Evolutionary conservation across 2,113 vertebrate genomes (phyloP).

Genomic region (Neodon shergylaensis): DNA sequence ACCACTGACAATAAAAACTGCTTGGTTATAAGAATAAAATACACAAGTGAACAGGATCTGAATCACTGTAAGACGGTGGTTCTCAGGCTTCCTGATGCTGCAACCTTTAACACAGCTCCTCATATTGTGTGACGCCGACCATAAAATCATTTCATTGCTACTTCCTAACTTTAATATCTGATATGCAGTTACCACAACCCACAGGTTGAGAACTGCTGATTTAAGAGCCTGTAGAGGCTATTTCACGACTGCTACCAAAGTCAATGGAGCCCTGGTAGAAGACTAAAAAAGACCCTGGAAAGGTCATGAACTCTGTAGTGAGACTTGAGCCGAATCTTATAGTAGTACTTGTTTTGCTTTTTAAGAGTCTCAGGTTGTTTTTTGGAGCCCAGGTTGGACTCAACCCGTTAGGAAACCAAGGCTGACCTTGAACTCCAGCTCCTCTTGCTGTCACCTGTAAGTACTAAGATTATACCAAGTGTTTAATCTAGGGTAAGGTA

Average conservation of each 20-base stretch:
- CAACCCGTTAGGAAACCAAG: not conserved
- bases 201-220: not conserved
- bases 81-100: not conserved
- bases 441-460: no score
- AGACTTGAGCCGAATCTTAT: not conserved
- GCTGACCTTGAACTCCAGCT: not conserved
- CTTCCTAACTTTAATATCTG: not conserved
- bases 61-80: not conserved
- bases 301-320: not conserved
- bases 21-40: not conserved
- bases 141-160: not conserved
- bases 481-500: no score
- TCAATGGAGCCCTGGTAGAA: not conserved
- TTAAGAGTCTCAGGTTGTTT: not conserved
- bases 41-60: not conserved
- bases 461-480: not conserved
- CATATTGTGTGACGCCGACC: not conserved
- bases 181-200: not conserved
- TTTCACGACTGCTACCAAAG: constrained; percentile 24
- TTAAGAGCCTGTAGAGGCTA: not conserved
- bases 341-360: not conserved
- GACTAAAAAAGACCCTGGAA: not conserved
- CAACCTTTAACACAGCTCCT: not conserved
- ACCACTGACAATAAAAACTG: constrained; percentile 28
- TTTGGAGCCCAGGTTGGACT: not conserved